Conservation (phyloP, 2,888 invertebrate genomes). For the Epiblema foenella region DNA sequence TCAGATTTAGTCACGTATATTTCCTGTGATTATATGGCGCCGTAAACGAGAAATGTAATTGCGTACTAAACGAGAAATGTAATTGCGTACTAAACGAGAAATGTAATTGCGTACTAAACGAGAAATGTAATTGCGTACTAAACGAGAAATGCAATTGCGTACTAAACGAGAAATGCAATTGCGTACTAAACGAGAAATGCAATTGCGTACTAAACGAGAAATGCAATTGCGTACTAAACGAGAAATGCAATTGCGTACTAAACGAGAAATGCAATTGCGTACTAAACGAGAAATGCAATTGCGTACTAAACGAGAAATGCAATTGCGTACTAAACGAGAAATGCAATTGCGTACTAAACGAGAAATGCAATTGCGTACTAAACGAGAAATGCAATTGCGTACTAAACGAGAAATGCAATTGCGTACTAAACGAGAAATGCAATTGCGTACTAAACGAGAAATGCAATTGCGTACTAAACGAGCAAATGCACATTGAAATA, state of each 20-base stretch:
- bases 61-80: not conserved
- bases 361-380: not conserved
- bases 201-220: not conserved
- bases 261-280: not conserved
- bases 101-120: not conserved
- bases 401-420: not conserved
- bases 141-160: not conserved
- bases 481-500: not conserved
- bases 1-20: not conserved
- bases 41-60: not conserved
- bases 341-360: not conserved
- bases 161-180: not conserved
- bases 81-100: not conserved
- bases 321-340: not conserved
- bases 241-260: not conserved
- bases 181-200: not conserved
- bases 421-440: too few relatives aligned
- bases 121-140: too few relatives aligned
- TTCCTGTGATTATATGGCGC: not conserved
- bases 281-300: not conserved
- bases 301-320: not conserved
- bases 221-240: not conserved
- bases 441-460: not conserved
- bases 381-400: not conserved
- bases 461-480: not conserved